phyloP scores from a whole-genome alignment of 2,797 vertebrate species.

The Protonibea diacanthus region DNA sequence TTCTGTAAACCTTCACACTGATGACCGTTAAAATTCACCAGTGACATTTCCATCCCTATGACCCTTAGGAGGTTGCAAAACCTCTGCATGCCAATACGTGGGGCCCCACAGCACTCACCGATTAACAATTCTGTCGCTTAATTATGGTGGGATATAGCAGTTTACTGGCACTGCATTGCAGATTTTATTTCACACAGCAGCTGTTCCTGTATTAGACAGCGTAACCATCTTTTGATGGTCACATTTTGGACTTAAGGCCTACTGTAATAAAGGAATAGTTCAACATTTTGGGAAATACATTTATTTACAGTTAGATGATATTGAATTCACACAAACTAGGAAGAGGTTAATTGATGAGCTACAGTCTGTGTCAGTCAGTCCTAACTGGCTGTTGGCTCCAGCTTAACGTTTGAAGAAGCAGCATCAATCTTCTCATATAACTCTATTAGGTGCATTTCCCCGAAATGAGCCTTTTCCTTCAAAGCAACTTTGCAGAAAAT shows the following conservation, averaged over 20 bases:
- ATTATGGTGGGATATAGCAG: neutral
- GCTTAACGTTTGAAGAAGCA: too few relatives aligned
- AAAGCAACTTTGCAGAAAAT: too few relatives aligned
- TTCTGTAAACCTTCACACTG: neutral
- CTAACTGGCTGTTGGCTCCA: too few relatives aligned
- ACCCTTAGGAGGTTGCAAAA: neutral
- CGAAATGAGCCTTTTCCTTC: too few relatives aligned
- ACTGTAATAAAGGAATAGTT: neutral
- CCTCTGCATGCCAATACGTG: neutral
- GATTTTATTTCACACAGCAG: neutral
- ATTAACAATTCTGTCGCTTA: neutral
- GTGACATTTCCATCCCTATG: neutral
- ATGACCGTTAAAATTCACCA: neutral
- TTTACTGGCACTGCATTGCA: neutral
- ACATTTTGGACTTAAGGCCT: neutral
- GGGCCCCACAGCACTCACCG: neutral
- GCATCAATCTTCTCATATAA: too few relatives aligned
- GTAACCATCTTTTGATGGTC: neutral
- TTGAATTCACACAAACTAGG: too few relatives aligned
- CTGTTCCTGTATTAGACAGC: neutral
- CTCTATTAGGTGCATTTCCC: too few relatives aligned
- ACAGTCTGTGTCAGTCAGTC: too few relatives aligned
- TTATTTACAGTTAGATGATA: too few relatives aligned
- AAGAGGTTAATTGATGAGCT: too few relatives aligned
- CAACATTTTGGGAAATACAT: neutral